phyloP scores from a whole-genome alignment of 1,140 invertebrate genomes.

The Caenorhabditis inopinata region DNA sequence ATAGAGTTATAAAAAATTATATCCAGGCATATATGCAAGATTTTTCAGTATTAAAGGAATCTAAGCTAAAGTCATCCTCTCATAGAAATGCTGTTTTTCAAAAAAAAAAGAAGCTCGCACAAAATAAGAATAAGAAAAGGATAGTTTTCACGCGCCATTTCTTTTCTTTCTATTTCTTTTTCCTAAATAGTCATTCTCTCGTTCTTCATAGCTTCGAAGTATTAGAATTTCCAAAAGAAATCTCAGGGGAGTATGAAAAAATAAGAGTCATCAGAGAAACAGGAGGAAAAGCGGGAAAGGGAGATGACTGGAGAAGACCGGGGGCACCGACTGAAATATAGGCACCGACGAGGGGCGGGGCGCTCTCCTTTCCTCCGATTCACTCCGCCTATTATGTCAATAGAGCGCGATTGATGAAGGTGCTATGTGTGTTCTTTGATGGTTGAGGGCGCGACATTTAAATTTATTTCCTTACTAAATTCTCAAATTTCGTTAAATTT shows the following conservation, averaged over 20 bases:
- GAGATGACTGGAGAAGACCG: not conserved
- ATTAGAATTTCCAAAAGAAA: not conserved
- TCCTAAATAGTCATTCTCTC: not conserved
- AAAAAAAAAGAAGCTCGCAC: not conserved
- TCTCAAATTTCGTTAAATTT: not conserved
- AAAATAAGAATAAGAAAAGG: not conserved
- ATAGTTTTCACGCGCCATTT: not conserved
- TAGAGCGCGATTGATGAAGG: not conserved
- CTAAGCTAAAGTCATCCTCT: not conserved
- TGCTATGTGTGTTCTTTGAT: not conserved
- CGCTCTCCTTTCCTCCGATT: not conserved
- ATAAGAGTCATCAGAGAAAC: not conserved
- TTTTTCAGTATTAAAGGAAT: too few species aligned
- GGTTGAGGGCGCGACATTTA: not conserved
- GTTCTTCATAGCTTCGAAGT: not conserved
- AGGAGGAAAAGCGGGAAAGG: not conserved
- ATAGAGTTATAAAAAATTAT: too few species aligned
- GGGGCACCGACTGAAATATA: slow-evolving; percentile 31
- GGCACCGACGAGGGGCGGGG: slow-evolving; percentile 5
- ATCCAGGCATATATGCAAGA: too few species aligned
- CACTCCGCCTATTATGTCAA: not conserved
- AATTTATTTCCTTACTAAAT: not conserved
- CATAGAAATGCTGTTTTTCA: not conserved
- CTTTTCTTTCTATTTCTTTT: not conserved
- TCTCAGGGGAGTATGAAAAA: not conserved